Conservation (phyloP, 2,888 invertebrate species). For the Epistrophe grossulariae region DNA sequence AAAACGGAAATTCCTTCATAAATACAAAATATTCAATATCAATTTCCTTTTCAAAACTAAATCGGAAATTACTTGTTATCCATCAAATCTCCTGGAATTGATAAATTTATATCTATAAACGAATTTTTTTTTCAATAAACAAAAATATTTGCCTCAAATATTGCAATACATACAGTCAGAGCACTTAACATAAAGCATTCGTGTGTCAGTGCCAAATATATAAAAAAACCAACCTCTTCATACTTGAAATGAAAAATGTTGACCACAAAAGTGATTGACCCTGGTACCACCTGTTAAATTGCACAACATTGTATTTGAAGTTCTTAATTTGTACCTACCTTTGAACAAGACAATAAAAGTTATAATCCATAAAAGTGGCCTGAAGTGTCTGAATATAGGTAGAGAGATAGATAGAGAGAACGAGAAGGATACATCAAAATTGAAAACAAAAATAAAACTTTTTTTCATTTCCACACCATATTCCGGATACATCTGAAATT, state of each 20-base stretch:
- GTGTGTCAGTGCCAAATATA: constrained; percentile 33
- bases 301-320: constrained; percentile 61
- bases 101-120: background rate
- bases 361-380: background rate
- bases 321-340: constrained; percentile 68
- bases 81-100: constrained; percentile 30
- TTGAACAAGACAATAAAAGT: constrained; percentile 17
- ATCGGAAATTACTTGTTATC: constrained; percentile 55
- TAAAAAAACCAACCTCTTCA: constrained; percentile 43
- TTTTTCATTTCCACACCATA: constrained; percentile 11
- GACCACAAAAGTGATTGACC: constrained; percentile 69
- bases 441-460: background rate
- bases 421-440: background rate
- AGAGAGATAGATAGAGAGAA: background rate
- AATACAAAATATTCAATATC: constrained; percentile 25
- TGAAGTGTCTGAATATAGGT: constrained; percentile 20
- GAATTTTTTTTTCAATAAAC: background rate
- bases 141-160: background rate
- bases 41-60: constrained; percentile 40
- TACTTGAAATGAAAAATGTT: constrained; percentile 34
- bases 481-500: constrained; percentile 42
- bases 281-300: constrained; percentile 72
- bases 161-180: background rate
- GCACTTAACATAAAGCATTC: constrained; percentile 1
- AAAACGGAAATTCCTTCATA: background rate